These are phyloP conservation scores for Trichomalopsis sarcophagae DNA, from an alignment of 1,140 invertebrate genomes.

Conservation along the genomic window DNA sequence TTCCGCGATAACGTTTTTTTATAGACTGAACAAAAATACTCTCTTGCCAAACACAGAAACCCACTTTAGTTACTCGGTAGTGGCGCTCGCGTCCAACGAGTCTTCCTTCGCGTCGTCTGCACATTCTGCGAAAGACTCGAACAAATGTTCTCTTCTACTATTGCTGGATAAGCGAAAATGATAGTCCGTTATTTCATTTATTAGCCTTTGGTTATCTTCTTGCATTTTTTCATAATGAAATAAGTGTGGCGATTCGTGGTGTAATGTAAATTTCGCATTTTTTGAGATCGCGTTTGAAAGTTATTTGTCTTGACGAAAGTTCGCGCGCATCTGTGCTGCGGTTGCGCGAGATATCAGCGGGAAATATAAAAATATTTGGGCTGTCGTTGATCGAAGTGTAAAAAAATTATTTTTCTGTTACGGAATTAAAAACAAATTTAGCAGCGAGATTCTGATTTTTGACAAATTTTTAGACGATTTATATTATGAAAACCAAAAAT, in stretches of 20 bases:
- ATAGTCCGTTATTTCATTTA: background rate
- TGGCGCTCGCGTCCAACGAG: slow-evolving; percentile 10
- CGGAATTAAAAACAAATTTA: too few species aligned
- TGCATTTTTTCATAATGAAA: background rate
- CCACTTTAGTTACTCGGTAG: background rate
- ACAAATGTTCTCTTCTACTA: background rate
- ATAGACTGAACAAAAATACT: background rate
- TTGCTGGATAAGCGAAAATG: background rate
- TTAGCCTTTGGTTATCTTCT: background rate
- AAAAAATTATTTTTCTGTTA: too few species aligned
- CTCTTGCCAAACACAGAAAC: background rate
- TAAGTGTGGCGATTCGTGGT: background rate
- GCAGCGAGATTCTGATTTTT: too few species aligned
- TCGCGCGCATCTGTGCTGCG: background rate
- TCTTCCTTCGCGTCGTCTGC: slow-evolving; percentile 1
- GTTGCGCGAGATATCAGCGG: background rate
- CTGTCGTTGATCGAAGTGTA: background rate
- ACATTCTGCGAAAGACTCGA: background rate
- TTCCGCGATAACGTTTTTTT: background rate
- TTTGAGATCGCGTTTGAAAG: background rate
- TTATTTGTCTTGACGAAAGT: background rate
- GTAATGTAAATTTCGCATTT: too few species aligned
- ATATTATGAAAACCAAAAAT: too few species aligned
- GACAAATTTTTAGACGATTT: too few species aligned
- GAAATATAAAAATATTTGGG: background rate